These are phyloP conservation scores for Thumatha senex DNA, from an alignment of 2,888 invertebrate genomes.

Conservation along the genomic window DNA sequence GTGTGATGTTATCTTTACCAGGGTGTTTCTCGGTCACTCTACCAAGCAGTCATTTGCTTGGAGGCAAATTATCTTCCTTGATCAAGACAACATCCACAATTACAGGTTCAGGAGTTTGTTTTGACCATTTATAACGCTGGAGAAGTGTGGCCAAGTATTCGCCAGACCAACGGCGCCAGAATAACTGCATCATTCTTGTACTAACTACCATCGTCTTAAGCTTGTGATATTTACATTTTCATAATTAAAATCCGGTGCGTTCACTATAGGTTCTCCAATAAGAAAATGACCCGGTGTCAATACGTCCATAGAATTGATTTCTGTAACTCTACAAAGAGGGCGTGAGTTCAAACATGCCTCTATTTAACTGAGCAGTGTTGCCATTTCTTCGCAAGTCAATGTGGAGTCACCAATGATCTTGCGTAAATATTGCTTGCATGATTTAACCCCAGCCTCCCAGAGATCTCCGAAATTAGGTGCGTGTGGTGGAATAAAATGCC, in stretches of 20 bases:
- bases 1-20: background rate
- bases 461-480: slow-evolving; percentile 8
- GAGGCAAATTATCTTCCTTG: slow-evolving; percentile 4
- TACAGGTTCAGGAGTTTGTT: background rate
- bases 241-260: slow-evolving; percentile 1
- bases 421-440: slow-evolving; percentile 1
- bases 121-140: slow-evolving; percentile 1
- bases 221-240: background rate
- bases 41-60: background rate
- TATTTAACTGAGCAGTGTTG: no score
- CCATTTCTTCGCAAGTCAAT: slow-evolving; percentile 4
- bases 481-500: slow-evolving; percentile 8
- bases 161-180: slow-evolving; percentile 5
- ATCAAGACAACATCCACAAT: slow-evolving; percentile 2
- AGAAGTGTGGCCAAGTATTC: slow-evolving; percentile 1
- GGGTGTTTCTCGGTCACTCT: background rate
- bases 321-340: background rate
- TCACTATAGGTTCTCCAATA: slow-evolving; percentile 1
- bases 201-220: slow-evolving; percentile 4
- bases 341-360: background rate
- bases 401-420: slow-evolving; percentile 2
- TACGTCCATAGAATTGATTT: background rate
- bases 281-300: slow-evolving; percentile 10
- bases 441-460: slow-evolving; percentile 12
- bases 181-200: background rate